Conservation (phyloP, 1,140 invertebrate species). For the Stegodyphus dumicola region DNA sequence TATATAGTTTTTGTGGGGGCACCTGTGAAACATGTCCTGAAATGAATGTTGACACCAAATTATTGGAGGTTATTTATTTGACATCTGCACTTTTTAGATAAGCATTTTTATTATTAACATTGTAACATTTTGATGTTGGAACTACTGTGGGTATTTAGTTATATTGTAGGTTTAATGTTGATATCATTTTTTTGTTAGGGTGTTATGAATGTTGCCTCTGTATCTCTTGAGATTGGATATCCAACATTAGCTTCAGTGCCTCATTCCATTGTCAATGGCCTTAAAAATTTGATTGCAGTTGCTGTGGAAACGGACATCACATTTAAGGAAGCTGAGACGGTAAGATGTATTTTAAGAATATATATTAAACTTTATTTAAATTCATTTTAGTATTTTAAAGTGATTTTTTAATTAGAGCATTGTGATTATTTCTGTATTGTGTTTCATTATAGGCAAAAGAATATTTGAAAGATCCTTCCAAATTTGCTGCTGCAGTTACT, state of each 20-base stretch:
- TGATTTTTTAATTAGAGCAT: neutral
- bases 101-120: neutral
- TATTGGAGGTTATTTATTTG: neutral
- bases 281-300: constrained; percentile 97
- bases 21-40: neutral
- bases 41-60: neutral
- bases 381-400: neutral
- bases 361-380: neutral
- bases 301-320: constrained; percentile 95
- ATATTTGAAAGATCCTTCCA: neutral
- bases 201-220: constrained; percentile 92
- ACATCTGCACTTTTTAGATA: neutral
- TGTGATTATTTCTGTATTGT: neutral
- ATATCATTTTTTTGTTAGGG: constrained; percentile 72
- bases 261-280: constrained; percentile 96
- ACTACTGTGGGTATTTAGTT: neutral
- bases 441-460: neutral
- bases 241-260: constrained; percentile 96
- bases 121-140: neutral
- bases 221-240: constrained; percentile 94
- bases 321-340: constrained; percentile 92
- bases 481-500: neutral
- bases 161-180: neutral
- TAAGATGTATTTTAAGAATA: constrained; percentile 72
- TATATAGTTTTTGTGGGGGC: too few relatives aligned